Percentiles rank a stretch among this genome's conserved stretches.
phyloP scores from a whole-genome alignment of 1,140 invertebrate genomes.

The Matsumurasca onukii region DNA sequence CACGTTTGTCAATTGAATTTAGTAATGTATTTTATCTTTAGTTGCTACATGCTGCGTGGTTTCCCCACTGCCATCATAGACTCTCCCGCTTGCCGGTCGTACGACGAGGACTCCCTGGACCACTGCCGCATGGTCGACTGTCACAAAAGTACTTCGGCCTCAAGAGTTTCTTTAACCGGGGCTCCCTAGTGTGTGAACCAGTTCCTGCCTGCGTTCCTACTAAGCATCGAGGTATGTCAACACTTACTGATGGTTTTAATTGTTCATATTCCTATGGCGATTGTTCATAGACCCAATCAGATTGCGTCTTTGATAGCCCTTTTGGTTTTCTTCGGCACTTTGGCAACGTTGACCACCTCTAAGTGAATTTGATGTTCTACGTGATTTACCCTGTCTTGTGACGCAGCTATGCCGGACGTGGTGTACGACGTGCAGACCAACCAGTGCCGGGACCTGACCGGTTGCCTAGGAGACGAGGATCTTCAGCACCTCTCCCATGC shows the following conservation, averaged over 20 bases:
- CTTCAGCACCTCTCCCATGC: conserved; percentile 9
- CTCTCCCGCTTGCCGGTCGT: not conserved
- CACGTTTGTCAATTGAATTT: no score
- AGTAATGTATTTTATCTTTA: no score
- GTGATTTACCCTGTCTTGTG: no score
- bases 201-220: not conserved
- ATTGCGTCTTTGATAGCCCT: no score
- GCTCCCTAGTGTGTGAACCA: not conserved
- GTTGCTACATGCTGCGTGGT: not conserved
- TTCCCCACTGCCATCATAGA: not conserved
- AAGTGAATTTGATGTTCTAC: no score
- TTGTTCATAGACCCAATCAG: no score
- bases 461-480: conserved; percentile 1
- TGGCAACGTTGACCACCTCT: no score
- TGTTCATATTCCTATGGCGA: no score
- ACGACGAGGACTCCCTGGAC: conserved; percentile 11
- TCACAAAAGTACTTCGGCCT: conserved; percentile 19
- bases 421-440: conserved; percentile 8
- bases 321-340: no score
- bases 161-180: conserved; percentile 3
- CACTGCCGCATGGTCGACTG: conserved; percentile 10
- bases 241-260: no score
- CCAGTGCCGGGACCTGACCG: not conserved
- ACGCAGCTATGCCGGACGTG: no score
- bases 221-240: conserved; percentile 4